Percentiles rank a stretch among this genome's conserved stretches.
Evolutionary conservation across 2,888 invertebrate genomes (phyloP).

Genomic region (Conchocele bisecta): DNA sequence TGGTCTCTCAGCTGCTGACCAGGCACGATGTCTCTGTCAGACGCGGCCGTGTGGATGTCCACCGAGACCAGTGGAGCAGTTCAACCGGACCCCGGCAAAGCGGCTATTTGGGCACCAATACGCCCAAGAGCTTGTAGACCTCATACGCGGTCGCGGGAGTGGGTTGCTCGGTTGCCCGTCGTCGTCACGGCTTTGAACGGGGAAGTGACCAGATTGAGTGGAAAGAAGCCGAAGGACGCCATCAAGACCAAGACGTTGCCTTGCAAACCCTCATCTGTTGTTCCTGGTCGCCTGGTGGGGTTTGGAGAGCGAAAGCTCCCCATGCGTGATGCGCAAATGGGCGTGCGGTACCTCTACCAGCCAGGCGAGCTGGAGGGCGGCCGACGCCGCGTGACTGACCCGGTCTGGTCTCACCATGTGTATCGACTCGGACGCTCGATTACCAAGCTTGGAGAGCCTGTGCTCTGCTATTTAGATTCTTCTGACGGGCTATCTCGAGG

Average conservation of each 20-base stretch:
- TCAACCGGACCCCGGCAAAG: neutral
- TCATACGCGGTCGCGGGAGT: neutral
- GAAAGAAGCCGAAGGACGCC: neutral
- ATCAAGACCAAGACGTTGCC: neutral
- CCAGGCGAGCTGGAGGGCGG: too few relatives aligned
- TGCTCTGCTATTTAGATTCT: too few relatives aligned
- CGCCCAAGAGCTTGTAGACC: neutral
- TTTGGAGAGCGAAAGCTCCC: neutral
- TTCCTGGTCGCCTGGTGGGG: neutral
- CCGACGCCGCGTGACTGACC: too few relatives aligned
- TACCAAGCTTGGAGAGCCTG: too few relatives aligned
- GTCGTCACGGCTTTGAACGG: neutral
- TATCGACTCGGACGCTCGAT: too few relatives aligned
- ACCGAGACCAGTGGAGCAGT: neutral
- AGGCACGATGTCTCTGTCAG: neutral
- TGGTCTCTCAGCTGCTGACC: neutral
- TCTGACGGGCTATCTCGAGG: too few relatives aligned
- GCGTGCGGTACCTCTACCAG: neutral
- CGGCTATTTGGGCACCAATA: too few relatives aligned
- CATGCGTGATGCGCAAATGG: neutral
- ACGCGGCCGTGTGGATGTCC: neutral
- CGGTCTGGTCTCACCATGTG: too few relatives aligned
- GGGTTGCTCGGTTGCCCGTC: neutral
- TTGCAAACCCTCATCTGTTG: too few relatives aligned
- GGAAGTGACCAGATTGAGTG: neutral